Conservation (phyloP, 1,140 invertebrate species). For the Drosophila prosaltans region DNA sequence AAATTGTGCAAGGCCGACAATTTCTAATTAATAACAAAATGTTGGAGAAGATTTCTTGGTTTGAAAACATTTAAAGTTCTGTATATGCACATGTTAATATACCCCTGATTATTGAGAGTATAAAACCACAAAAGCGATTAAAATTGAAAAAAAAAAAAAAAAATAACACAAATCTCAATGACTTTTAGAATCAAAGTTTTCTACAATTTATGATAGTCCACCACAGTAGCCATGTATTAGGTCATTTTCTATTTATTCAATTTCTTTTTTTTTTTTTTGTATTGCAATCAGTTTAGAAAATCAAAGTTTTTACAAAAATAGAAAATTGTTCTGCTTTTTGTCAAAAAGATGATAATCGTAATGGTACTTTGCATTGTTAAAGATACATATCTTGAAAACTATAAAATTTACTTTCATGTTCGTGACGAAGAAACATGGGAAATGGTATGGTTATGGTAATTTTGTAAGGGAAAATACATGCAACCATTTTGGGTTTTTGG, state of each 20-base stretch:
- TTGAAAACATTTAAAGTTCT: no score
- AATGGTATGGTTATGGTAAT: constrained; percentile 32
- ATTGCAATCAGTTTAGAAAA: constrained; percentile 1
- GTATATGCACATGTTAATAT: background rate
- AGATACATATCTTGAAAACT: background rate
- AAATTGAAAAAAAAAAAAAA: background rate
- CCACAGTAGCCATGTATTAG: background rate
- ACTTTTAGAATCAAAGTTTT: constrained; percentile 9
- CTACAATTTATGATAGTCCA: constrained; percentile 8
- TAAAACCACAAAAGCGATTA: background rate
- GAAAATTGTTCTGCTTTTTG: background rate
- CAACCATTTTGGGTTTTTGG: constrained; percentile 39
- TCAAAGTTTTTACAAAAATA: background rate
- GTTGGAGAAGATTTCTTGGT: no score
- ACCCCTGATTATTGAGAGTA: background rate
- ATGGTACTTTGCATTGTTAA: background rate
- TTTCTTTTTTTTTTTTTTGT: background rate
- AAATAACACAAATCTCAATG: background rate
- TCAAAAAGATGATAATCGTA: background rate
- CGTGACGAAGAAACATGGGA: no score
- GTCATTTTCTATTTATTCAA: constrained; percentile 4
- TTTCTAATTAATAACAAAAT: no score
- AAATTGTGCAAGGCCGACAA: no score
- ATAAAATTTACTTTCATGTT: constrained; percentile 6
- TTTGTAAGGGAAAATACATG: constrained; percentile 37